phyloP scores from a whole-genome alignment of 2,797 vertebrate species.

The Siniperca obscura region DNA sequence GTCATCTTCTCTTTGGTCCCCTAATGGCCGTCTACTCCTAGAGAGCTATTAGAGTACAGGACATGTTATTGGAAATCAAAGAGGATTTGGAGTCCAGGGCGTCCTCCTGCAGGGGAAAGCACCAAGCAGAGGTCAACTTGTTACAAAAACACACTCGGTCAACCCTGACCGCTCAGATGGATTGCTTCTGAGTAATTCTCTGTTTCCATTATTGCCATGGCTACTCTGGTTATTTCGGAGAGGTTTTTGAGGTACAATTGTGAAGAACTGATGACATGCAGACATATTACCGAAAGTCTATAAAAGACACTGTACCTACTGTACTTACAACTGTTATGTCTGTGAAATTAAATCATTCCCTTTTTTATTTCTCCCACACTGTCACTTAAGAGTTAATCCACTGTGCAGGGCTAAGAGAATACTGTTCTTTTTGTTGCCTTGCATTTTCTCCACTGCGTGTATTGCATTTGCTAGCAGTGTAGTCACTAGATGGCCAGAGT shows the following conservation, averaged over 20 bases:
- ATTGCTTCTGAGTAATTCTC: conserved; percentile 67
- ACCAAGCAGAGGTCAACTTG: conserved; percentile 80
- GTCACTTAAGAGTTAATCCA: background rate
- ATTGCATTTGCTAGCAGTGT: background rate
- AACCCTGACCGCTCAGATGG: conserved; percentile 62
- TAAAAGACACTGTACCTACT: background rate
- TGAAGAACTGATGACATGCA: conserved; percentile 1
- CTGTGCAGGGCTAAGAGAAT: background rate
- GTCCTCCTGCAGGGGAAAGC: conserved; percentile 73
- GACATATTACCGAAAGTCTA: background rate
- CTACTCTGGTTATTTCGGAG: conserved; percentile 6
- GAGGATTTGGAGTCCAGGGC: conserved; percentile 82
- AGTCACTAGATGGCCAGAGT: background rate
- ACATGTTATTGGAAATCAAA: conserved; percentile 88
- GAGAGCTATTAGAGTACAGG: conserved; percentile 82
- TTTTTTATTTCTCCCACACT: background rate
- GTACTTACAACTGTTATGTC: background rate
- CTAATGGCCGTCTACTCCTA: conserved; percentile 69
- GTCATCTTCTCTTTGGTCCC: conserved; percentile 79
- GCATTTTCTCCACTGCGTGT: background rate
- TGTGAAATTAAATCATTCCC: conserved; percentile 1
- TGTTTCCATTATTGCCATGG: conserved; percentile 43
- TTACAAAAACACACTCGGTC: conserved; percentile 76
- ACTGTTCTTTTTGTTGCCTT: background rate
- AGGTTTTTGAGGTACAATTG: background rate